Percentiles rank a stretch among this genome's conserved stretches.
Conservation (phyloP, 1,140 invertebrate species). For the Tenebrio molitor region DNA sequence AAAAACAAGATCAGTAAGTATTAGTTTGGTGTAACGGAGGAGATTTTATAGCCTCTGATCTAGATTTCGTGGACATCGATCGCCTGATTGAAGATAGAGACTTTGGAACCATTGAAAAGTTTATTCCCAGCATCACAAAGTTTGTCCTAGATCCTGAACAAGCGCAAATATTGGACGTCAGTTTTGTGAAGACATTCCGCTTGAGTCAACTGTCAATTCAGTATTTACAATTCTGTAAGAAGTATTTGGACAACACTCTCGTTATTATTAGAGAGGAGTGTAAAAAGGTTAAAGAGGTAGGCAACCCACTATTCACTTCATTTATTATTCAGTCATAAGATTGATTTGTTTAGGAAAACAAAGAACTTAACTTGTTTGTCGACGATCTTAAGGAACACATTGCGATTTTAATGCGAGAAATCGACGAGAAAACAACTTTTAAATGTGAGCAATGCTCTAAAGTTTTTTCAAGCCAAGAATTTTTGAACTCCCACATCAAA, state of each 20-base stretch:
- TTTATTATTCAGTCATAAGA: neutral
- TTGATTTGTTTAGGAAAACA: constrained; percentile 56
- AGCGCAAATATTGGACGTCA: constrained; percentile 73
- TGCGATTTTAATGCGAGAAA: constrained; percentile 30
- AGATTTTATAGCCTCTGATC: constrained; percentile 1
- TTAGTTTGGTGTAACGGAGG: constrained; percentile 28
- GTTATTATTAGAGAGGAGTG: constrained; percentile 75
- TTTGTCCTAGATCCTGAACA: constrained; percentile 62
- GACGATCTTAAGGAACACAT: constrained; percentile 53
- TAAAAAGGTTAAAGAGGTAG: constrained; percentile 70
- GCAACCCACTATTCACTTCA: constrained; percentile 11
- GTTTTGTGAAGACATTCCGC: constrained; percentile 77
- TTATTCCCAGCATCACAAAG: constrained; percentile 66
- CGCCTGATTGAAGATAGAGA: constrained; percentile 74
- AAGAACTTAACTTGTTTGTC: constrained; percentile 55
- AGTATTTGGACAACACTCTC: constrained; percentile 77
- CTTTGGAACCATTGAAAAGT: constrained; percentile 74
- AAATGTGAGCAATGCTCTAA: constrained; percentile 72
- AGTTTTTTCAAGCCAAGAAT: constrained; percentile 71
- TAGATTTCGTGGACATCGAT: constrained; percentile 76
- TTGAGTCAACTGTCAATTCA: constrained; percentile 78
- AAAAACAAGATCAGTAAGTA: constrained; percentile 77
- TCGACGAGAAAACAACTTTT: constrained; percentile 46
- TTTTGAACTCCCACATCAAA: constrained; percentile 70
- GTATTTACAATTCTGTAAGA: constrained; percentile 79